Evolutionary conservation across 2,113 vertebrate genomes (phyloP).

Genomic region (Poeciliopsis prolifica): DNA sequence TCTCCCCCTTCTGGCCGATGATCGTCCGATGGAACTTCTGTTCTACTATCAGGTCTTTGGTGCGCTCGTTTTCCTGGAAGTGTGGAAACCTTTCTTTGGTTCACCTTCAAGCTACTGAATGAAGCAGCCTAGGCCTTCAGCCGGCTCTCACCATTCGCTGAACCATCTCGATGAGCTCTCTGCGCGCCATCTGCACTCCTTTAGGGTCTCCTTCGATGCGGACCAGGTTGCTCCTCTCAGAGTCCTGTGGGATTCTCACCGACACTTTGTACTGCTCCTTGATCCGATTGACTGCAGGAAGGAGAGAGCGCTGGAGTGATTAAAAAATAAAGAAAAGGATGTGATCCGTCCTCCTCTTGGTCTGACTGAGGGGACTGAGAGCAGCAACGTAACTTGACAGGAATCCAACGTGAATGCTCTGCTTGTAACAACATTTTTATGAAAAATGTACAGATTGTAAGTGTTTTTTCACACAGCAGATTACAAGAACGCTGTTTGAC

Average conservation of each 20-base stretch:
- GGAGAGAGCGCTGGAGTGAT: background rate
- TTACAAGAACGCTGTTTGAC: background rate
- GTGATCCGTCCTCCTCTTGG: background rate
- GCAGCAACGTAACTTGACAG: too few species aligned
- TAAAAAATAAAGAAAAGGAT: background rate
- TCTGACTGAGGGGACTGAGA: too few species aligned
- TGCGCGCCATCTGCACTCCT: constrained; percentile 83
- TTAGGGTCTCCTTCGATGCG: constrained; percentile 86
- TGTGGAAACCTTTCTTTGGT: background rate
- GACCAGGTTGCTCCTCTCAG: constrained; percentile 80
- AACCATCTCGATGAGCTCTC: constrained; percentile 84
- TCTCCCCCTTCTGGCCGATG: constrained; percentile 88
- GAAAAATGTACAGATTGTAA: background rate
- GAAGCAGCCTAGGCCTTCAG: background rate
- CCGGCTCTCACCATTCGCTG: constrained; percentile 82
- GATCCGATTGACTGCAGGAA: constrained; percentile 81
- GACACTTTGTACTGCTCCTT: constrained; percentile 86
- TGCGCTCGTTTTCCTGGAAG: constrained; percentile 83
- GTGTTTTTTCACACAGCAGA: too few species aligned
- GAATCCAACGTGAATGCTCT: too few species aligned
- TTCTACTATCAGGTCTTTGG: constrained; percentile 85
- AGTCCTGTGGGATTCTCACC: constrained; percentile 82
- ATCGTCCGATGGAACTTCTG: constrained; percentile 85
- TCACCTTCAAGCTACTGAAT: background rate
- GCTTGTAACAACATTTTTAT: background rate